These are phyloP conservation scores for Bactericera cockerelli DNA, from an alignment of 1,140 invertebrate species.

Conservation along the genomic window DNA sequence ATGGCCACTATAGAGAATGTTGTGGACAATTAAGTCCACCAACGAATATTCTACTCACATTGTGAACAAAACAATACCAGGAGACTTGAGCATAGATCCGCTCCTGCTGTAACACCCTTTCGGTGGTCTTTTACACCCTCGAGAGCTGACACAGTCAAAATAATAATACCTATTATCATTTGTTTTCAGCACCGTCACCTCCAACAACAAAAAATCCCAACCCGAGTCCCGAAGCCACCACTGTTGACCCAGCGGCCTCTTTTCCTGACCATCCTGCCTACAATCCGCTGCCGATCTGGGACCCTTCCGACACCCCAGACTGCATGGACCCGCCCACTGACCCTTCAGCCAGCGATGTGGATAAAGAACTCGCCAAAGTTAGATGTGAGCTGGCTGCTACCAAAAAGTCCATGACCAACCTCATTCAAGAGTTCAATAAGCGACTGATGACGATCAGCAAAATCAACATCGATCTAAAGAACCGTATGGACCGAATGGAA, in stretches of 20 bases:
- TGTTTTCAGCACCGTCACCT: too few species aligned
- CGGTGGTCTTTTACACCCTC: too few species aligned
- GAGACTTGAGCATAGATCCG: too few species aligned
- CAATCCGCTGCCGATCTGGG: not conserved
- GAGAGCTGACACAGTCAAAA: too few species aligned
- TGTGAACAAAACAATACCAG: too few species aligned
- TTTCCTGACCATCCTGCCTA: not conserved
- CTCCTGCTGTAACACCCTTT: too few species aligned
- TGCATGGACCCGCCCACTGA: not conserved
- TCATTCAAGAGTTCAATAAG: not conserved
- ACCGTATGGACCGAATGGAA: not conserved
- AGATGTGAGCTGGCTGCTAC: not conserved
- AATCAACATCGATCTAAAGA: not conserved
- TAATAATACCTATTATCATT: too few species aligned
- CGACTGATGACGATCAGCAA: not conserved
- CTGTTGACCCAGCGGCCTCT: not conserved
- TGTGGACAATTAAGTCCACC: too few species aligned
- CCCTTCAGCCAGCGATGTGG: not conserved
- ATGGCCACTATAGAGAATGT: too few species aligned
- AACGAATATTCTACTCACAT: too few species aligned
- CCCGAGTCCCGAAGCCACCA: not conserved
- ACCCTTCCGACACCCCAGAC: not conserved
- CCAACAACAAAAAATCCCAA: not conserved
- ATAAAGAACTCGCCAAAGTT: not conserved
- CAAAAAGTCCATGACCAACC: not conserved